These are phyloP conservation scores for Caenorhabditis sp. DNA, from an alignment of 2,888 invertebrate species.

Conservation along the genomic window DNA sequence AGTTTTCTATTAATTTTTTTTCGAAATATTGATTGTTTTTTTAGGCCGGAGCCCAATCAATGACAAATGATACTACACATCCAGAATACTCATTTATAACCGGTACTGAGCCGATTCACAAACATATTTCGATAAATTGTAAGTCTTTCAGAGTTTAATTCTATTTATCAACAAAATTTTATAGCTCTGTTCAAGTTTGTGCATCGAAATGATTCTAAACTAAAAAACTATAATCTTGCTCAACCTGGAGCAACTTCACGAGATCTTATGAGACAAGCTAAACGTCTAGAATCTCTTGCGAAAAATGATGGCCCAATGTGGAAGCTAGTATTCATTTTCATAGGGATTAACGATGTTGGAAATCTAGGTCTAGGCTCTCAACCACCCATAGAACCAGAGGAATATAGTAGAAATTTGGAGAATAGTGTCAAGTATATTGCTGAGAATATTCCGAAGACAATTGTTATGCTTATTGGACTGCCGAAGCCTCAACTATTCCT, in stretches of 20 bases:
- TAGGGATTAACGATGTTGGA: constrained; percentile 61
- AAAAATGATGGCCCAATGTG: constrained; percentile 13
- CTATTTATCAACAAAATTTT: too few species aligned
- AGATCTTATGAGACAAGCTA: not conserved
- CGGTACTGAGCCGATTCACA: not conserved
- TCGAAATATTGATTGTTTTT: not conserved
- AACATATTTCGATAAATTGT: not conserved
- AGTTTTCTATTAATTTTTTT: not conserved
- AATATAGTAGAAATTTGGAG: constrained; percentile 36
- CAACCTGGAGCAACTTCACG: not conserved
- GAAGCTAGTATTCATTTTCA: constrained; percentile 62
- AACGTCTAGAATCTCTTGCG: not conserved
- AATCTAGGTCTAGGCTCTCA: constrained; percentile 14
- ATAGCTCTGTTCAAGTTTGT: not conserved
- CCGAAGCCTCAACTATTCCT: constrained; percentile 44
- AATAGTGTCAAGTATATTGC: constrained; percentile 26
- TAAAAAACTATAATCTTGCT: not conserved
- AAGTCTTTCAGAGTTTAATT: too few species aligned
- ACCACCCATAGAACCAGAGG: constrained; percentile 15
- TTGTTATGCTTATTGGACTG: constrained; percentile 42
- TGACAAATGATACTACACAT: not conserved
- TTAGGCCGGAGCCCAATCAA: not conserved
- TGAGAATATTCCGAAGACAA: constrained; percentile 37
- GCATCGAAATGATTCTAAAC: not conserved
- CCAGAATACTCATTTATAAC: not conserved